Conservation (phyloP, 64 coral and sea anemone species). For the Hydrozoanthus tunicans region DNA sequence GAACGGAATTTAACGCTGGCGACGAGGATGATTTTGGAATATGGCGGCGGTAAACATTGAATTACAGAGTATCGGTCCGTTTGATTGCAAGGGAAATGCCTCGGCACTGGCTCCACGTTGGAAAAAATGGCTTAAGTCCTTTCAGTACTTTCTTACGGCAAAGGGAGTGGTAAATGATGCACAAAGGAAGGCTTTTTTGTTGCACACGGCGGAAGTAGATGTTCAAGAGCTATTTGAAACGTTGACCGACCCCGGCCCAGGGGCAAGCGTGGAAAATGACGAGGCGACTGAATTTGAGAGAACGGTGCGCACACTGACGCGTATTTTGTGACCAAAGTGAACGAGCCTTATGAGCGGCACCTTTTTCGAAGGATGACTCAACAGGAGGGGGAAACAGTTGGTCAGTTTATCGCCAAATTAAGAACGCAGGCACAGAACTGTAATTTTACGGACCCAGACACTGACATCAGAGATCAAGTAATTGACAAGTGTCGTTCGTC, state of each 20-base stretch:
- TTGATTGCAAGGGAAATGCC: conserved; percentile 38
- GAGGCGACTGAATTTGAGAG: conserved; percentile 18
- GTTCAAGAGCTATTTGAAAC: conserved; percentile 62
- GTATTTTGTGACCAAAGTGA: conserved; percentile 59
- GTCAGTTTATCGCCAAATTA: conserved; percentile 50
- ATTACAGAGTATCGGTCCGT: not conserved
- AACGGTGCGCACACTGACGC: conserved; percentile 31
- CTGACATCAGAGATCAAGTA: conserved; percentile 75
- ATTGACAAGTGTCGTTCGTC: conserved; percentile 63
- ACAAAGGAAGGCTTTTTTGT: conserved; percentile 50
- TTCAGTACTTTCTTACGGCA: conserved; percentile 63
- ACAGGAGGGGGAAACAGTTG: conserved; percentile 59
- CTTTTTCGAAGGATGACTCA: conserved; percentile 43
- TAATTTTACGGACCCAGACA: conserved; percentile 35
- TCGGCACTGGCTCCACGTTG: conserved; percentile 47
- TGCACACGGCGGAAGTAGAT: conserved; percentile 64
- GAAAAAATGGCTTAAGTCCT: conserved; percentile 71
- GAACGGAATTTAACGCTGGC: not conserved
- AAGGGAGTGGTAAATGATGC: conserved; percentile 59
- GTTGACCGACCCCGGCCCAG: conserved; percentile 46
- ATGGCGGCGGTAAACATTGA: not conserved
- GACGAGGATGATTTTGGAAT: not conserved
- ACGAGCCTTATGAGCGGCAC: conserved; percentile 56
- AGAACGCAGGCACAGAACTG: conserved; percentile 53
- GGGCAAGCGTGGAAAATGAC: conserved; percentile 9